phyloP scores from a whole-genome alignment of 2,113 vertebrate species.

The Cottus gobio region DNA sequence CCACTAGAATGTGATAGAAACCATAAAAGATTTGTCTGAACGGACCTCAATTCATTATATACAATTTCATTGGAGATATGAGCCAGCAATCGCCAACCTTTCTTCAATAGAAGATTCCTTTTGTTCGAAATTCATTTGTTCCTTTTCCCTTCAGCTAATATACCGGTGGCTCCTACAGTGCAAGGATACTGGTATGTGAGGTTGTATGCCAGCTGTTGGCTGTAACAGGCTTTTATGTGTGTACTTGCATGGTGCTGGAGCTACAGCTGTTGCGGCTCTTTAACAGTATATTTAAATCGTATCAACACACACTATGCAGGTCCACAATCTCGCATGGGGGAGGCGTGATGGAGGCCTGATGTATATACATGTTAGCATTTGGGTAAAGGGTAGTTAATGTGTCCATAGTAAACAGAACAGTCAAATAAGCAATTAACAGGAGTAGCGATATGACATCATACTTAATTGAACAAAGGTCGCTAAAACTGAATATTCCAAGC shows the following conservation, averaged over 20 bases:
- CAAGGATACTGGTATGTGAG: constrained; percentile 58
- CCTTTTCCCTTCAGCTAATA: constrained; percentile 53
- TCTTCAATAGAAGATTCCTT: constrained; percentile 58
- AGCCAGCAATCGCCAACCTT: constrained; percentile 61
- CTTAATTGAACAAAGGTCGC: constrained; percentile 54
- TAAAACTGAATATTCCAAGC: constrained; percentile 65
- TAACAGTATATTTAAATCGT: constrained; percentile 55
- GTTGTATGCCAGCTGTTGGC: constrained; percentile 50
- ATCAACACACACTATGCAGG: constrained; percentile 47
- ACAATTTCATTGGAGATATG: constrained; percentile 73
- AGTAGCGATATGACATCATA: constrained; percentile 68
- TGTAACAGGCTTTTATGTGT: constrained; percentile 53
- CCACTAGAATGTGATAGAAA: constrained; percentile 76
- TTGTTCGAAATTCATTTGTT: constrained; percentile 64
- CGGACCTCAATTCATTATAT: constrained; percentile 70
- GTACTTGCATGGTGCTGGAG: constrained; percentile 50
- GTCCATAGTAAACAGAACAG: constrained; percentile 47
- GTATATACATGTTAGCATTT: constrained; percentile 33
- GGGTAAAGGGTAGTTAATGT: constrained; percentile 17
- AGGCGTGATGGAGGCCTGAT: constrained; percentile 31
- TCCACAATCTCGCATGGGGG: constrained; percentile 34
- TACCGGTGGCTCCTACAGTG: constrained; percentile 67
- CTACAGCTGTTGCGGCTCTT: constrained; percentile 59
- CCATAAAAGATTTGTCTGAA: constrained; percentile 59
- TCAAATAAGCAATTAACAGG: constrained; percentile 47